Evolutionary conservation across 53 echinoderm and acorn worm genomes (phyloP).

Genomic region (Paracentrotus lividus): DNA sequence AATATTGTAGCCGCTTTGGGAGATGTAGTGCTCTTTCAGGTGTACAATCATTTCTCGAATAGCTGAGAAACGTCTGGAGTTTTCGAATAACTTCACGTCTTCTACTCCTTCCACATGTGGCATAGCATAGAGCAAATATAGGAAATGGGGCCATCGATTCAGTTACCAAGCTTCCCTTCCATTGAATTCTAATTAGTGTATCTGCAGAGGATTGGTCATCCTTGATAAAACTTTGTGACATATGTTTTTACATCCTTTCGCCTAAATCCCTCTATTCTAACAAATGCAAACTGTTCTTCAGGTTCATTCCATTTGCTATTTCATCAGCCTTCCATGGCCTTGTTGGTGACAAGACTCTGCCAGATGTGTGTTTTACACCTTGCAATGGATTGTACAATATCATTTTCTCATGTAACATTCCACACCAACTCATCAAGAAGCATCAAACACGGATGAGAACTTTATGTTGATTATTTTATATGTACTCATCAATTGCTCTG

Average conservation of each 20-base stretch:
- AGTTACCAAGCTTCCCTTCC: not conserved
- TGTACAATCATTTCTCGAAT: not conserved
- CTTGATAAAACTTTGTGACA: slow-evolving; percentile 3
- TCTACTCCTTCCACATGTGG: slow-evolving; percentile 11
- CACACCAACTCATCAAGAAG: slow-evolving; percentile 1
- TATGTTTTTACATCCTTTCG: not conserved
- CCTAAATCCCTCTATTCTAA: slow-evolving; percentile 18
- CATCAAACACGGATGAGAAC: not conserved
- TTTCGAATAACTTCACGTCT: not conserved
- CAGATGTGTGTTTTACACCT: not conserved
- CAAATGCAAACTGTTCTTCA: not conserved
- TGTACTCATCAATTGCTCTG: slow-evolving; percentile 9
- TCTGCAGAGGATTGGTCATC: not conserved
- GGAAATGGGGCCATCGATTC: slow-evolving; percentile 21
- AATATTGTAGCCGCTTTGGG: not conserved
- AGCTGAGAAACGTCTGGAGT: slow-evolving; percentile 33
- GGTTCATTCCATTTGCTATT: not conserved
- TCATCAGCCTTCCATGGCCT: not conserved
- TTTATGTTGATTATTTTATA: not conserved
- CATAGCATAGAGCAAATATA: slow-evolving; percentile 10
- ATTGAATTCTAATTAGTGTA: not conserved
- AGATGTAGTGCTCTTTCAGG: slow-evolving; percentile 21
- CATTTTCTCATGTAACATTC: no score
- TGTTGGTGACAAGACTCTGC: not conserved
- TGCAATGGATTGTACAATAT: not conserved